Percentiles rank a stretch among this genome's conserved stretches.
Evolutionary conservation across 1,140 invertebrate species (phyloP).

Genomic region (Cotesia glomerata): DNA sequence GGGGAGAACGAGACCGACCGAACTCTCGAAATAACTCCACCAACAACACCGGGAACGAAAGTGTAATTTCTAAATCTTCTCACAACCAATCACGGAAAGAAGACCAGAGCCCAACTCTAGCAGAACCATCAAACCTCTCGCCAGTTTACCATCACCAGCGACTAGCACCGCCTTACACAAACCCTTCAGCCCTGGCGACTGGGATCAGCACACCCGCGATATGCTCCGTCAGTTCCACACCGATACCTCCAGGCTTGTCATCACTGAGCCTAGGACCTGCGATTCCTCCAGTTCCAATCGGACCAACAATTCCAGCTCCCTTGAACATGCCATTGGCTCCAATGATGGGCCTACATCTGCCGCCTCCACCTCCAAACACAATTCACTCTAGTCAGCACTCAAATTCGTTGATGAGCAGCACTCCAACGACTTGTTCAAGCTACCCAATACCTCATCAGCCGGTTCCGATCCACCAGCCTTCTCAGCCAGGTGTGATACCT

Average conservation of each 20-base stretch:
- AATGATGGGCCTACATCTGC: slow-evolving; percentile 51
- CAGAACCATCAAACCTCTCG: slow-evolving; percentile 31
- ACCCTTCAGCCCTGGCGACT: slow-evolving; percentile 38
- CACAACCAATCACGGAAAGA: slow-evolving; percentile 50
- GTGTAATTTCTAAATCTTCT: slow-evolving; percentile 28
- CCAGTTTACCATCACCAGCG: slow-evolving; percentile 23
- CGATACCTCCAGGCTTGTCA: slow-evolving; percentile 41
- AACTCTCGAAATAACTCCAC: slow-evolving; percentile 34
- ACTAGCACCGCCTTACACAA: slow-evolving; percentile 37
- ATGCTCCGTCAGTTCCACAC: slow-evolving; percentile 43
- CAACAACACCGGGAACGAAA: slow-evolving; percentile 31
- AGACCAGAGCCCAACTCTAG: slow-evolving; percentile 32
- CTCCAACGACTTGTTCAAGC: slow-evolving; percentile 44
- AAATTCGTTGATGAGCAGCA: slow-evolving; percentile 45
- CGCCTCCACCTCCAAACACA: slow-evolving; percentile 48
- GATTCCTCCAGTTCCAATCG: slow-evolving; percentile 41
- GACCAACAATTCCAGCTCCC: slow-evolving; percentile 41
- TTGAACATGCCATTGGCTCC: slow-evolving; percentile 45
- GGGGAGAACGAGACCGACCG: slow-evolving; percentile 56
- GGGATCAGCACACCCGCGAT: slow-evolving; percentile 39
- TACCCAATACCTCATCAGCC: slow-evolving; percentile 27
- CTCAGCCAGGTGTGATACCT: background rate
- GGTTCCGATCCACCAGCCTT: slow-evolving; percentile 8
- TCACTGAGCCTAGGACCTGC: slow-evolving; percentile 37
- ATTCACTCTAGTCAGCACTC: slow-evolving; percentile 59